Evolutionary conservation across 1,140 invertebrate genomes (phyloP), one percentile per base, ranked within the genome.

Genomic region (Pteromalus puparum): DNA sequence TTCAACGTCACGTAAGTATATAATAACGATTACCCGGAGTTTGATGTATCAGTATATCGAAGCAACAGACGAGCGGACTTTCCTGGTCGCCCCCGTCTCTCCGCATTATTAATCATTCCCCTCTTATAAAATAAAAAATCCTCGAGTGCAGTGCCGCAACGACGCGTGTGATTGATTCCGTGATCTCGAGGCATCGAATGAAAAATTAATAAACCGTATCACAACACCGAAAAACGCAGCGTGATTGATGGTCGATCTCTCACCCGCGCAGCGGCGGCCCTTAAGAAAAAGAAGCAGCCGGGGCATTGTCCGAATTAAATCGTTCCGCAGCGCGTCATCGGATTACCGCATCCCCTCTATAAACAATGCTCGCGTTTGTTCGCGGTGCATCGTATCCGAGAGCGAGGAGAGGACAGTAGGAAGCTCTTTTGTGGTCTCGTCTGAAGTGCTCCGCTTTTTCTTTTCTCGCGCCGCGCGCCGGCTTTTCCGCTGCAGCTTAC

Each of bases 231-330:
- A 77, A 53, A 61, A 53, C n/a, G 10, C 2, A 53, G 42, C 46
- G n/a, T 77, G 75, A 77, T 77, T 28, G 75, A 77, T 77, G 26
- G 26, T 74, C 72, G n/a, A 26, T 18, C 6, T 24, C n/a, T 53
- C 42, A 21, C 38, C 72, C 34, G 18, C 53, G 10, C 34, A 68
- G 30, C 7, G 1, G 15, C 28, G 76, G n/a, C 26, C 75, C 12
- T 18, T n/a, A 10, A 48, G 10, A 7, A n/a, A 61, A 61, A 61
- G 21, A n/a, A 4, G 21, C 30, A 18, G 21, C 78, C 28, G 21
- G 24, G 70, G 38, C 24, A 73, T 81, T 80, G 68, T 83, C 38
- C 26, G 67, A 83, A 86, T 83, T 48, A 77, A 67, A 81, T 80
- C 38, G 70, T 74, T 48, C 42, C 72, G n/a, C 34, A 68, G 24